A percentile compares a stretch with the other conserved stretches of the same genome.
These are phyloP conservation scores for Argyra leucocephala DNA, from an alignment of 2,888 invertebrate species.

Conservation along the genomic window DNA sequence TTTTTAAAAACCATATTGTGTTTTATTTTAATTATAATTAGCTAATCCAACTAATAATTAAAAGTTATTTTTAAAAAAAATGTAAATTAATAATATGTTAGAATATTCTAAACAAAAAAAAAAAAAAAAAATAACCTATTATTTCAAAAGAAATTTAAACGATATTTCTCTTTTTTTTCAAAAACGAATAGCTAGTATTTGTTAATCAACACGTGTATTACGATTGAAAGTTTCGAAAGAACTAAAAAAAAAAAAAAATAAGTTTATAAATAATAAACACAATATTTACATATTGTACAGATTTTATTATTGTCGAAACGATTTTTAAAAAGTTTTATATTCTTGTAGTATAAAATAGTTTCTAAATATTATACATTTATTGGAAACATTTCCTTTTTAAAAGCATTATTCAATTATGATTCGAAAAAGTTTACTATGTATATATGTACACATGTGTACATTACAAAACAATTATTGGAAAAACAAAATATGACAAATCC, in stretches of 20 bases:
- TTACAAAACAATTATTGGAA: neutral
- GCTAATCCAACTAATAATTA: too few relatives aligned
- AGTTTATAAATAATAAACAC: neutral
- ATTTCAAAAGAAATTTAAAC: too few relatives aligned
- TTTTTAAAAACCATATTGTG: too few relatives aligned
- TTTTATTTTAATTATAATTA: too few relatives aligned
- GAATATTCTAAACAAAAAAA: too few relatives aligned
- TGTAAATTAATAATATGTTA: too few relatives aligned
- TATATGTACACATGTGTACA: neutral
- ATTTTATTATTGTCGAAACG: neutral
- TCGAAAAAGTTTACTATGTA: too few relatives aligned
- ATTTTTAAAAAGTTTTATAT: neutral
- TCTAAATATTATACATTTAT: neutral
- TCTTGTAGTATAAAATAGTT: neutral
- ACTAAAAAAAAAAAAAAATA: neutral
- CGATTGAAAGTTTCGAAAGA: neutral
- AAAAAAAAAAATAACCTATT: too few relatives aligned
- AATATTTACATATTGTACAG: neutral
- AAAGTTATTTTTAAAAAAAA: too few relatives aligned
- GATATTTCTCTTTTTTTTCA: too few relatives aligned
- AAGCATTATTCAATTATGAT: too few relatives aligned
- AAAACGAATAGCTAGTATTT: too few relatives aligned
- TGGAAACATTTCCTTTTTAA: constrained; percentile 1
- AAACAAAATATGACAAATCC: neutral
- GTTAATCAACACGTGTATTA: neutral